Evolutionary conservation across 2,888 invertebrate genomes (phyloP).

Genomic region (Stomorhina lunata): DNA sequence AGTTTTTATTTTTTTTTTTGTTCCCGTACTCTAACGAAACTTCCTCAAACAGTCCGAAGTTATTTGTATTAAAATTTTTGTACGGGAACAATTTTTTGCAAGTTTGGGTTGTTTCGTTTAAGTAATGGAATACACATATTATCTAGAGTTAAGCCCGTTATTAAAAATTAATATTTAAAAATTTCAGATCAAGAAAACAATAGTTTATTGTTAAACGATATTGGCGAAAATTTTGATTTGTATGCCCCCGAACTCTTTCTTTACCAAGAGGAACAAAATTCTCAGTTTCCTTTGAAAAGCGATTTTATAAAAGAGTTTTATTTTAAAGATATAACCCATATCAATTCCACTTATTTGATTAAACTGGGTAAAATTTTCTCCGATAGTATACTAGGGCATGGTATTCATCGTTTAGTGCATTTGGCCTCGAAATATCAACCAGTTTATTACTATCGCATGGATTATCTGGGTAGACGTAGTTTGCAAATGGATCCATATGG

Average conservation of each 20-base stretch:
- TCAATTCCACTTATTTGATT: slow-evolving; percentile 49
- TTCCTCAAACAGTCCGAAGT: no score
- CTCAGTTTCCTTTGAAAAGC: slow-evolving; percentile 3
- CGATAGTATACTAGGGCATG: slow-evolving; percentile 82
- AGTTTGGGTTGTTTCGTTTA: no score
- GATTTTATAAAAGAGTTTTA: not conserved
- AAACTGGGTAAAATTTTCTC: slow-evolving; percentile 80
- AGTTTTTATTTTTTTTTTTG: no score
- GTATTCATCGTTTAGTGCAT: slow-evolving; percentile 82
- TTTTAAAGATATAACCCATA: not conserved
- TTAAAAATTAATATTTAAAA: not conserved
- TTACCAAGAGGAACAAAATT: slow-evolving; percentile 74
- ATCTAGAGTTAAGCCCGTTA: no score
- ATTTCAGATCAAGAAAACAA: slow-evolving; percentile 67
- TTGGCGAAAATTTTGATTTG: slow-evolving; percentile 70
- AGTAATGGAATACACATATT: no score
- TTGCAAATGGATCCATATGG: slow-evolving; percentile 79
- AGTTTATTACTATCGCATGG: slow-evolving; percentile 83
- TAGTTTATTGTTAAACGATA: slow-evolving; percentile 70
- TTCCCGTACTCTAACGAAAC: no score
- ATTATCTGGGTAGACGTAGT: slow-evolving; percentile 82
- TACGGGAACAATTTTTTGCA: no score
- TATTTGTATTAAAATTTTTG: no score
- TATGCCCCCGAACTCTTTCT: slow-evolving; percentile 78
- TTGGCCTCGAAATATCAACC: slow-evolving; percentile 81